Evolutionary conservation across 92 coral and sea anemone genomes (phyloP).

Genomic region (Pocillopora grandis): DNA sequence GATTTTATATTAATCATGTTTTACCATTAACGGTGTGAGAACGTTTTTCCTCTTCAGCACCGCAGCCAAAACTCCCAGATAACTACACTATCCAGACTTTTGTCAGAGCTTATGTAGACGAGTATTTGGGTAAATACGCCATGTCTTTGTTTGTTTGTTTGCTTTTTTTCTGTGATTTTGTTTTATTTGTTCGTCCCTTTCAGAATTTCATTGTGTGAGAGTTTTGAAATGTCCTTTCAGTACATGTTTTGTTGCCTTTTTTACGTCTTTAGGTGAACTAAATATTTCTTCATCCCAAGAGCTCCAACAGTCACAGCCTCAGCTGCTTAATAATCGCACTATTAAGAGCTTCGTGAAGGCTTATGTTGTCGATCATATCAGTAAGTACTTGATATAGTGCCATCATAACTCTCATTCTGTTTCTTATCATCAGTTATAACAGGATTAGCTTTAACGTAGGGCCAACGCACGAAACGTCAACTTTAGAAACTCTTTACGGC

Average conservation of each 20-base stretch:
- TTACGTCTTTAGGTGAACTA: neutral
- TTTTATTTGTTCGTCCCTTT: too few relatives aligned
- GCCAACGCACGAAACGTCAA: too few relatives aligned
- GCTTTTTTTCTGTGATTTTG: too few relatives aligned
- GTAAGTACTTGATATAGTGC: neutral
- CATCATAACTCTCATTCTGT: neutral
- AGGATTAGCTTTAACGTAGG: too few relatives aligned
- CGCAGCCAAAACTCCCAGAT: neutral
- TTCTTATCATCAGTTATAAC: too few relatives aligned
- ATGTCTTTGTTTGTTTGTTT: too few relatives aligned
- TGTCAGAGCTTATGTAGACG: neutral
- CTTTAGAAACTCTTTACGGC: too few relatives aligned
- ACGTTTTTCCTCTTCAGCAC: neutral
- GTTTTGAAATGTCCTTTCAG: too few relatives aligned
- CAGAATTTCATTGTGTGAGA: too few relatives aligned
- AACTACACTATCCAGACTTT: slow-evolving; percentile 8
- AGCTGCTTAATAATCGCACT: slow-evolving; percentile 3
- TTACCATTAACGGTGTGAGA: too few relatives aligned
- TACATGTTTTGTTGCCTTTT: too few relatives aligned
- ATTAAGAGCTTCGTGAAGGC: neutral
- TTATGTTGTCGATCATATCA: neutral
- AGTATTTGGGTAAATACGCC: neutral
- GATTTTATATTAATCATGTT: too few relatives aligned
- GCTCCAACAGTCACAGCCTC: neutral
- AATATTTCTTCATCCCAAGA: neutral